phyloP scores from a whole-genome alignment of 2,797 vertebrate species.

The Schizopygopsis malacanthus region DNA sequence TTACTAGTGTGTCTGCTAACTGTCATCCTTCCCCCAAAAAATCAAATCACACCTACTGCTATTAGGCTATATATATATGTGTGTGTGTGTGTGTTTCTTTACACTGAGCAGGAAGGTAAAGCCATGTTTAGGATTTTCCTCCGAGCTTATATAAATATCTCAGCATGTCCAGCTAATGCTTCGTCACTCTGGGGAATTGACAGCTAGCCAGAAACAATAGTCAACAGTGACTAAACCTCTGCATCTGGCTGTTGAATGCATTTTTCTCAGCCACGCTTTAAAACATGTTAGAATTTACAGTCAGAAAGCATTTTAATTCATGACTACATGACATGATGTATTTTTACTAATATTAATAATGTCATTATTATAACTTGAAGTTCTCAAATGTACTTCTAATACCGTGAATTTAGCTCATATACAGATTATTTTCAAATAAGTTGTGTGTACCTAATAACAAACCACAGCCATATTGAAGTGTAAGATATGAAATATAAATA shows the following conservation, averaged over 20 bases:
- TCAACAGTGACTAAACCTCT: constrained; percentile 34
- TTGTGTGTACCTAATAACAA: background rate
- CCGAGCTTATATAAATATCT: constrained; percentile 18
- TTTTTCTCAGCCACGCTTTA: background rate
- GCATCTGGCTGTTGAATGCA: constrained; percentile 2
- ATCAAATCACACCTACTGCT: background rate
- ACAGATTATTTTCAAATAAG: background rate
- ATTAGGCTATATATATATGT: background rate
- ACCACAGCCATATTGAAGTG: background rate
- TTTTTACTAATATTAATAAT: background rate
- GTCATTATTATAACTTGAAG: background rate
- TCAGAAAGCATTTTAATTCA: background rate
- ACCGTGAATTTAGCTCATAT: background rate
- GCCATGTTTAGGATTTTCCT: constrained; percentile 22
- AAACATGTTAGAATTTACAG: background rate
- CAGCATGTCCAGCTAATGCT: background rate
- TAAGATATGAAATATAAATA: background rate
- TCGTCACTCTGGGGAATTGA: constrained; percentile 4
- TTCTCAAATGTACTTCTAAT: background rate
- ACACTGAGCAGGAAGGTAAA: background rate
- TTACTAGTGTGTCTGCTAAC: background rate
- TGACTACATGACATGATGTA: background rate
- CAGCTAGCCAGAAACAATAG: background rate
- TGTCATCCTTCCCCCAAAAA: background rate
- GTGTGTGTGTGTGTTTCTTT: background rate